phyloP scores from a whole-genome alignment of 2,888 invertebrate species.

The Nomada lathburiana region DNA sequence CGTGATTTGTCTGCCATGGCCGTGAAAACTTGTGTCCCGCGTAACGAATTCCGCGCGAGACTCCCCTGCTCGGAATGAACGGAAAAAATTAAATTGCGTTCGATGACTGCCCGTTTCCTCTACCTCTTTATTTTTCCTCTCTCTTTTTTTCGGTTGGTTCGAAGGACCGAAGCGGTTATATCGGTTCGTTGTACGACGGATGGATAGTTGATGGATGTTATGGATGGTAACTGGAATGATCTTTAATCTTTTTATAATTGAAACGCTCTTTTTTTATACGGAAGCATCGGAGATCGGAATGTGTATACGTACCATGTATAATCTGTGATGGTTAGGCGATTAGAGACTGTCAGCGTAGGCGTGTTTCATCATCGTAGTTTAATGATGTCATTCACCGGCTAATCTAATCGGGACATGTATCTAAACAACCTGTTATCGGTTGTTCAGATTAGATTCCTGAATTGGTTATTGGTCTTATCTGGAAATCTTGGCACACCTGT shows the following conservation, averaged over 20 bases:
- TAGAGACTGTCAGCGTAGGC: constrained; percentile 26
- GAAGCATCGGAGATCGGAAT: constrained; percentile 1
- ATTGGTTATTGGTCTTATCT: constrained; percentile 18
- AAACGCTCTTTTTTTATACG: not conserved
- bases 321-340: constrained; percentile 21
- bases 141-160: not conserved
- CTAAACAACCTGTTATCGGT: constrained; percentile 30
- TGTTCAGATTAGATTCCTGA: constrained; percentile 40
- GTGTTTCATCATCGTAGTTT: constrained; percentile 40
- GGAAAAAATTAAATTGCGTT: constrained; percentile 53
- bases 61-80: constrained; percentile 29
- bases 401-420: constrained; percentile 34
- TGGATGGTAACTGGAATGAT: not conserved
- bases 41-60: constrained; percentile 43
- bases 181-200: not conserved
- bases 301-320: constrained; percentile 1
- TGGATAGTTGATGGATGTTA: not conserved
- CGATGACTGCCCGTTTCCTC: constrained; percentile 18
- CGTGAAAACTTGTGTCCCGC: constrained; percentile 48
- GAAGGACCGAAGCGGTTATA: not conserved
- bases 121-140: not conserved
- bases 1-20: constrained; percentile 66
- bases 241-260: not conserved
- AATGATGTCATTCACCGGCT: constrained; percentile 34
- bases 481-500: constrained; percentile 25